These are phyloP conservation scores for Hydrochoerus hydrochaeris DNA, from an alignment of 2,113 vertebrate species.

Conservation along the genomic window DNA sequence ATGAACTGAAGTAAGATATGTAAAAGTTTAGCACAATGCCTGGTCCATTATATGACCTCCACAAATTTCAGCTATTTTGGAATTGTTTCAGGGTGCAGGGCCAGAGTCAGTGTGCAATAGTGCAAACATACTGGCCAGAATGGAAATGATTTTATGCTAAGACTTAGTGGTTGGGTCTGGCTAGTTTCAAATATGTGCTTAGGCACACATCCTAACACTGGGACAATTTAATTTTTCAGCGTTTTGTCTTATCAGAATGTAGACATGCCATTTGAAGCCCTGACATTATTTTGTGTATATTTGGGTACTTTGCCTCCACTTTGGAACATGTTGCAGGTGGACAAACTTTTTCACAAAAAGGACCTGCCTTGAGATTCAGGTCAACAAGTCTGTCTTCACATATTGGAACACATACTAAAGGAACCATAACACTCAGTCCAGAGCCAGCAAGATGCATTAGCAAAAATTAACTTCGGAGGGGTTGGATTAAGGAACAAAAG, in stretches of 20 bases:
- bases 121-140: not conserved
- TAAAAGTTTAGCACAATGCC: not conserved
- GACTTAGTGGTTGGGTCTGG: not conserved
- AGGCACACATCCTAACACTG: not conserved
- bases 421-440: not conserved
- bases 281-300: constrained; percentile 24
- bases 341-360: not conserved
- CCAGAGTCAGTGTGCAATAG: not conserved
- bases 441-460: constrained; percentile 50
- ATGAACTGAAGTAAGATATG: constrained; percentile 3
- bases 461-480: constrained; percentile 66
- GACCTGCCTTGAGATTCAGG: not conserved
- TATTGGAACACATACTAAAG: constrained; percentile 40
- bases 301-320: not conserved
- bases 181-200: constrained; percentile 20
- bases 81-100: constrained; percentile 26
- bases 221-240: not conserved
- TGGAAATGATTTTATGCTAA: constrained; percentile 39
- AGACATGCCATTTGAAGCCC: not conserved
- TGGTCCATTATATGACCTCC: not conserved
- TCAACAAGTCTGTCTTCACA: not conserved
- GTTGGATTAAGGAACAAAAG: constrained; percentile 57
- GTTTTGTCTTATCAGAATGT: not conserved
- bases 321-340: not conserved
- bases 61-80: constrained; percentile 5